Conservation (phyloP, 1,140 invertebrate species). For the Thaumatotibia leucotreta region DNA sequence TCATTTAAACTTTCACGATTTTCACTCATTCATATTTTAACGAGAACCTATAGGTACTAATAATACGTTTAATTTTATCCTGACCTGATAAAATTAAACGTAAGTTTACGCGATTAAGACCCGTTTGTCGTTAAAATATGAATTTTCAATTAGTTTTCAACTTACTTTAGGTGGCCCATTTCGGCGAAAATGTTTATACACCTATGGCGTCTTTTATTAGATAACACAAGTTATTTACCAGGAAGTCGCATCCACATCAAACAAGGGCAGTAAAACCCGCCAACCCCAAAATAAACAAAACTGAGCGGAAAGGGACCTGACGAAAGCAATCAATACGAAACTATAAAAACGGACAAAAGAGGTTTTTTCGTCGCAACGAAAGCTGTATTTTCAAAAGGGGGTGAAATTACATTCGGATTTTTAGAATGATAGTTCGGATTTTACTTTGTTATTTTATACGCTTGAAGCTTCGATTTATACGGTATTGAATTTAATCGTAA, state of each 20-base stretch:
- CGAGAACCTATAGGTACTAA: too few relatives aligned
- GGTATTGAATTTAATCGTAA: neutral
- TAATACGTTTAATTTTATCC: too few relatives aligned
- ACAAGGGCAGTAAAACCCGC: neutral
- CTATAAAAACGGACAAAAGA: conserved; percentile 12
- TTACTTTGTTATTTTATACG: neutral
- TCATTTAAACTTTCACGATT: too few relatives aligned
- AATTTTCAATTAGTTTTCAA: too few relatives aligned
- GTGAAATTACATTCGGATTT: neutral
- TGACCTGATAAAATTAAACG: too few relatives aligned
- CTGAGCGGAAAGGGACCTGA: conserved; percentile 25
- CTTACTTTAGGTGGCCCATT: too few relatives aligned
- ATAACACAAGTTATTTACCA: neutral
- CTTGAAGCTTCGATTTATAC: neutral
- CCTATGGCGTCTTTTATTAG: neutral
- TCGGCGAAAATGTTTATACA: too few relatives aligned
- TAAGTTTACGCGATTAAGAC: too few relatives aligned
- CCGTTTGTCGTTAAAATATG: too few relatives aligned
- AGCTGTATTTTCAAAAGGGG: neutral
- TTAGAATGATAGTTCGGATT: neutral
- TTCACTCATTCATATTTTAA: too few relatives aligned
- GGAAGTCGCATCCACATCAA: neutral
- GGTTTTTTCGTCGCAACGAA: neutral
- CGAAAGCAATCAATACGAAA: conserved; percentile 11
- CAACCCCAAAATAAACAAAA: conserved; percentile 28